Evolutionary conservation across 1,140 invertebrate genomes (phyloP).

Genomic region (Bombus superbus): DNA sequence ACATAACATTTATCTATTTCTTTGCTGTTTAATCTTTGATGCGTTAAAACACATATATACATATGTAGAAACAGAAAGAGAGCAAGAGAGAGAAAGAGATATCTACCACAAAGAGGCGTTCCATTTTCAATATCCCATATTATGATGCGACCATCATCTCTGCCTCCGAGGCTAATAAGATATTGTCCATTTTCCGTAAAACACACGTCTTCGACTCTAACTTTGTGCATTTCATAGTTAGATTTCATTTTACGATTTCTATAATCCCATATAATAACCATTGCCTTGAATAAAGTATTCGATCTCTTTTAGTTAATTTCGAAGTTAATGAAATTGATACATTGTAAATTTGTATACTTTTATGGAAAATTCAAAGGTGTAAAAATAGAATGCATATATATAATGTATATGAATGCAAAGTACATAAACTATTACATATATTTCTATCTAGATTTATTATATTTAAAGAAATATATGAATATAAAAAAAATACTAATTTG

Average conservation of each 20-base stretch:
- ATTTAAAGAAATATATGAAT: neutral
- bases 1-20: no score
- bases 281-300: slow-evolving; percentile 83
- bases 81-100: neutral
- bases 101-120: slow-evolving; percentile 86
- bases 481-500: neutral
- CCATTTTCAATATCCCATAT: slow-evolving; percentile 88
- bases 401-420: no score
- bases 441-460: neutral
- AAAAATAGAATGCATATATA: neutral
- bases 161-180: slow-evolving; percentile 93
- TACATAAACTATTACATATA: no score
- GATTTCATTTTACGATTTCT: slow-evolving; percentile 84
- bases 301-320: neutral
- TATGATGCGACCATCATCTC: slow-evolving; percentile 92
- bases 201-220: slow-evolving; percentile 90
- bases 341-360: neutral
- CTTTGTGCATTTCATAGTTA: slow-evolving; percentile 92
- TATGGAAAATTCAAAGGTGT: neutral
- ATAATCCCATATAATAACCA: slow-evolving; percentile 94
- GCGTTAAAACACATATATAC: no score
- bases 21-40: no score
- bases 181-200: slow-evolving; percentile 92
- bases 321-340: neutral
- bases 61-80: no score